phyloP scores from a whole-genome alignment of 2,113 vertebrate species.

The Siniperca knerii region DNA sequence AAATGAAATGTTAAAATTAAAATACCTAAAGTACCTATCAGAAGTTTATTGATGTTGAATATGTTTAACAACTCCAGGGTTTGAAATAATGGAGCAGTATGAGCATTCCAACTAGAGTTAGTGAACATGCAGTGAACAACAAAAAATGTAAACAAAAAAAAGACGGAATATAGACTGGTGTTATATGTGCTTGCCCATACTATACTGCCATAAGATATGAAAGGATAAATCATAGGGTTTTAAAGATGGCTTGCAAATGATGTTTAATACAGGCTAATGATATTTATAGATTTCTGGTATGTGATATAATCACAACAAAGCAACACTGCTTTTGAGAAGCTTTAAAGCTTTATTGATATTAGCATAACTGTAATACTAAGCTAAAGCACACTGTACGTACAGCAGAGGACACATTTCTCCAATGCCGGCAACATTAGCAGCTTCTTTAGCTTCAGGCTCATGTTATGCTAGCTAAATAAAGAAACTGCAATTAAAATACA shows the following conservation, averaged over 20 bases:
- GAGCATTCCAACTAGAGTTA: too few species aligned
- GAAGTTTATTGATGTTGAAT: too few species aligned
- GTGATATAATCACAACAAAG: slow-evolving; percentile 25
- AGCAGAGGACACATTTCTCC: not conserved
- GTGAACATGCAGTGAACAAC: too few species aligned
- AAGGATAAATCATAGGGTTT: not conserved
- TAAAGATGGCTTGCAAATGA: slow-evolving; percentile 45
- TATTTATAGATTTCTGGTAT: slow-evolving; percentile 46
- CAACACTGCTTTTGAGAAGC: slow-evolving; percentile 3
- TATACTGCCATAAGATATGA: too few species aligned
- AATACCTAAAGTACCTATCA: too few species aligned
- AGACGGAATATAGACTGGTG: too few species aligned
- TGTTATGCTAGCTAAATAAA: not conserved
- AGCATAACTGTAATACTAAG: not conserved
- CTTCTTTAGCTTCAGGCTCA: slow-evolving; percentile 25
- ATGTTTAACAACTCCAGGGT: too few species aligned
- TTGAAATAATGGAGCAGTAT: too few species aligned
- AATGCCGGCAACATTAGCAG: not conserved
- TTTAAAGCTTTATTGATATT: not conserved
- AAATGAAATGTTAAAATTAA: too few species aligned
- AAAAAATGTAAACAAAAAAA: too few species aligned
- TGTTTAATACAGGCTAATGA: slow-evolving; percentile 19
- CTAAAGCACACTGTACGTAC: not conserved
- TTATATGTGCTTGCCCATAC: too few species aligned
- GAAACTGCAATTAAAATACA: slow-evolving; percentile 4